Percentiles rank a stretch among this genome's conserved stretches.
Evolutionary conservation across 2,888 invertebrate genomes (phyloP).

Genomic region (Chironomus riparius): DNA sequence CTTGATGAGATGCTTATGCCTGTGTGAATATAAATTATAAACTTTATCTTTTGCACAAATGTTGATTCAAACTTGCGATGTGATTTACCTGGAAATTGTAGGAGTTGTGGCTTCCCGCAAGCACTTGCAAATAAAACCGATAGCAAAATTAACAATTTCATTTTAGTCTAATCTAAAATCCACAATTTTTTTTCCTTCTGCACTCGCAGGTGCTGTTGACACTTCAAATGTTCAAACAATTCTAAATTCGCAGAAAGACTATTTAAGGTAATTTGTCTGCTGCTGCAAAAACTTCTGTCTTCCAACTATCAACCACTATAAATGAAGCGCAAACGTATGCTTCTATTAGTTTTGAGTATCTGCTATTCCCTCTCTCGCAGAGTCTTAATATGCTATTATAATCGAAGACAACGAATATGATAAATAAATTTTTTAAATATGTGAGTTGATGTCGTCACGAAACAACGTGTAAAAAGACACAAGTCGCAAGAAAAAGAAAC

Average conservation of each 20-base stretch:
- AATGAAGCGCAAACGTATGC: neutral
- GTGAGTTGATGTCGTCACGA: neutral
- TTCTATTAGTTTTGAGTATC: neutral
- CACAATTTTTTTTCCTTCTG: neutral
- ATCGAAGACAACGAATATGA: too few species aligned
- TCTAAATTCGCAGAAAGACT: neutral
- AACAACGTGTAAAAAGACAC: neutral
- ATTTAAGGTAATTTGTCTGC: neutral
- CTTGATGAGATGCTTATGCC: conserved; percentile 16
- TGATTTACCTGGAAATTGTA: conserved; percentile 7
- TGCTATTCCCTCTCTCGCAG: too few species aligned
- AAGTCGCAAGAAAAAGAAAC: neutral
- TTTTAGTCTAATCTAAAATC: neutral
- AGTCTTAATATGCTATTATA: too few species aligned
- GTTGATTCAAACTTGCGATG: neutral
- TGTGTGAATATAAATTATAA: neutral
- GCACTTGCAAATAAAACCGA: conserved; percentile 17
- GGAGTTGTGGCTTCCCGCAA: conserved; percentile 12
- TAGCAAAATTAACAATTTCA: conserved; percentile 20
- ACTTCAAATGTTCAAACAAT: neutral
- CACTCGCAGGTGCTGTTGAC: neutral
- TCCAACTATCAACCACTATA: neutral
- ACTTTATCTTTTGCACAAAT: neutral
- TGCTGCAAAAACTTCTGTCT: neutral
- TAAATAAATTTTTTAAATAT: neutral